phyloP scores from a whole-genome alignment of 37 sponge, comb jelly and placozoan species.

The Halisarca cf. caerulea region DNA sequence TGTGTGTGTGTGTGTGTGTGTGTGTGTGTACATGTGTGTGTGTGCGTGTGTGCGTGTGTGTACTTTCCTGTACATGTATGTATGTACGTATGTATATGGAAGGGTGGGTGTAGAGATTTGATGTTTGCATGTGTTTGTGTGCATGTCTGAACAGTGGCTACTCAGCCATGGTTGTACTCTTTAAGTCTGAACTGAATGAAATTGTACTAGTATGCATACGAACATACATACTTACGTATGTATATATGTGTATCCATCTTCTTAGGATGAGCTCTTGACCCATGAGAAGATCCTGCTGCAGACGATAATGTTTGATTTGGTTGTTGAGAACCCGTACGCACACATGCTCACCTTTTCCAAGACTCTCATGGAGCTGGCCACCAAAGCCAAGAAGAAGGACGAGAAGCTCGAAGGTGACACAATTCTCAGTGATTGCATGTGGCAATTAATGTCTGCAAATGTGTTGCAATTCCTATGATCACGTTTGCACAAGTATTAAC shows the following conservation, averaged over 20 bases:
- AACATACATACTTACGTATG: no score
- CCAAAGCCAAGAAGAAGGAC: background rate
- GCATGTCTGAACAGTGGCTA: no score
- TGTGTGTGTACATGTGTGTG: constrained; percentile 2
- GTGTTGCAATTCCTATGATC: background rate
- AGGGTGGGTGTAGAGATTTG: no score
- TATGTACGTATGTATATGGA: no score
- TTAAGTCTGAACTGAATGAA: no score
- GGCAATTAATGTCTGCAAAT: background rate
- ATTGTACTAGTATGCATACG: no score
- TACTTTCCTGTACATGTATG: background rate
- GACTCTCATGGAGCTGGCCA: constrained; percentile 39
- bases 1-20: constrained; percentile 21
- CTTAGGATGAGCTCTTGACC: constrained; percentile 77
- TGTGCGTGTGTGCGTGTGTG: background rate
- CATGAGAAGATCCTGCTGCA: constrained; percentile 92
- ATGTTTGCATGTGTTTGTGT: no score
- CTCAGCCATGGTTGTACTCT: no score
- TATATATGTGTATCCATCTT: background rate
- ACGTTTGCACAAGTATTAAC: no score
- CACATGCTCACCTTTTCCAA: constrained; percentile 88
- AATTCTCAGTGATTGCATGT: background rate
- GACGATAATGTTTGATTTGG: constrained; percentile 94
- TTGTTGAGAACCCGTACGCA: constrained; percentile 83
- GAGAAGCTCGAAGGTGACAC: background rate